Conservation (phyloP, 2,797 vertebrate genomes). For the Mormyrops attenuatus region DNA sequence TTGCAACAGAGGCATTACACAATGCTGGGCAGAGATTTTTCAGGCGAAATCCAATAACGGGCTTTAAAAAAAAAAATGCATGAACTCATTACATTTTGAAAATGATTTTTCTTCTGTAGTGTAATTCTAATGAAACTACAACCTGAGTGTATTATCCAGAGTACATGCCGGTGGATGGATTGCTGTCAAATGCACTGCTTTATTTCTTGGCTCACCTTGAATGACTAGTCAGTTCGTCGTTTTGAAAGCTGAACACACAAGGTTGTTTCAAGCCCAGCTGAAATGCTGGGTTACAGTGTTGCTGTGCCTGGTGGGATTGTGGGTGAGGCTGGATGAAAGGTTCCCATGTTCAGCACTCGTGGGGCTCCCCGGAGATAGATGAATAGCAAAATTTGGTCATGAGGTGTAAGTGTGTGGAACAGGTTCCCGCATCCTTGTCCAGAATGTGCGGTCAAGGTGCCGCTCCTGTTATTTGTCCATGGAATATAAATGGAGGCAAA, state of each 20-base stretch:
- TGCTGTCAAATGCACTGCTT: neutral
- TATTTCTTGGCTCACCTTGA: neutral
- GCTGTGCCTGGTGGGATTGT: neutral
- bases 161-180: neutral
- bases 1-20: conserved; percentile 2
- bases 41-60: neutral
- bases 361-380: neutral
- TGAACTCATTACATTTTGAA: conserved; percentile 10
- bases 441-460: conserved; percentile 25
- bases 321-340: neutral
- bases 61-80: neutral
- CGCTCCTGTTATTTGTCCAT: conserved; percentile 33
- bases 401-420: neutral
- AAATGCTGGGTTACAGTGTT: neutral
- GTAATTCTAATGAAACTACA: neutral
- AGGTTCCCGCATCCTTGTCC: neutral
- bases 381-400: neutral
- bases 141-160: neutral
- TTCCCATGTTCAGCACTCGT: neutral
- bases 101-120: conserved; percentile 4
- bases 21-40: neutral
- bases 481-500: conserved; percentile 25
- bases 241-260: neutral
- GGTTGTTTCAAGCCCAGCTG: neutral
- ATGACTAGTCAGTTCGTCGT: neutral